phyloP scores from a whole-genome alignment of 2,113 vertebrate species.

The Bubo scandiacus region DNA sequence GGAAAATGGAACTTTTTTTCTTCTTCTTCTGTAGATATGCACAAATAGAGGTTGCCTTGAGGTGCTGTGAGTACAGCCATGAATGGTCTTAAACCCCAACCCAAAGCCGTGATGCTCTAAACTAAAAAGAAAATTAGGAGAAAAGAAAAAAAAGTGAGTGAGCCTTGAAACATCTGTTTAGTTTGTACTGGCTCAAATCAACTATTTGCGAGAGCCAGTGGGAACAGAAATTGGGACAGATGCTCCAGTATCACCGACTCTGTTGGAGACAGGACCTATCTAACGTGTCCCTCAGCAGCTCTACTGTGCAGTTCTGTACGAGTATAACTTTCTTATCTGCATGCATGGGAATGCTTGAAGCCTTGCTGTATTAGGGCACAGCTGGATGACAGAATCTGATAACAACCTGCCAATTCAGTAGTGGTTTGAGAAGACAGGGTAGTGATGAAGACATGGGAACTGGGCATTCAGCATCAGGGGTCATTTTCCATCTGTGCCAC shows the following conservation, averaged over 20 bases:
- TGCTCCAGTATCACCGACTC: not conserved
- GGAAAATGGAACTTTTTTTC: conserved; percentile 44
- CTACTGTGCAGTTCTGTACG: rapidly evolving
- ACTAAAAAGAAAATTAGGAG: not conserved
- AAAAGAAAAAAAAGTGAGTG: not conserved
- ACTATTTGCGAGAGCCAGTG: not conserved
- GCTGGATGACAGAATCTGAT: not conserved
- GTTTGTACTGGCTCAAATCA: not conserved
- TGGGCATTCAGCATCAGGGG: not conserved
- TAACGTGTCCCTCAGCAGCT: not conserved
- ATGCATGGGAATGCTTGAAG: not conserved
- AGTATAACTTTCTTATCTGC: rapidly evolving
- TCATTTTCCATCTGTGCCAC: not conserved
- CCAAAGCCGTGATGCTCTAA: not conserved
- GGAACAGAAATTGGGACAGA: not conserved
- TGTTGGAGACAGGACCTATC: not conserved
- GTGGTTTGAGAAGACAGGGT: not conserved
- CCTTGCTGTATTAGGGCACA: not conserved
- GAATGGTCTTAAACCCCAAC: not conserved
- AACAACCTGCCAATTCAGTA: not conserved
- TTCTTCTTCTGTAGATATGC: conserved; percentile 15
- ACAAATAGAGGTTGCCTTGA: conserved; percentile 46
- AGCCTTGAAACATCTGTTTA: not conserved
- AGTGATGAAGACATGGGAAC: not conserved
- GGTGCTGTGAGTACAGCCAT: not conserved